phyloP scores from a whole-genome alignment of 37 sponge, comb jelly and placozoan species.

The Spongilla lacustris region DNA sequence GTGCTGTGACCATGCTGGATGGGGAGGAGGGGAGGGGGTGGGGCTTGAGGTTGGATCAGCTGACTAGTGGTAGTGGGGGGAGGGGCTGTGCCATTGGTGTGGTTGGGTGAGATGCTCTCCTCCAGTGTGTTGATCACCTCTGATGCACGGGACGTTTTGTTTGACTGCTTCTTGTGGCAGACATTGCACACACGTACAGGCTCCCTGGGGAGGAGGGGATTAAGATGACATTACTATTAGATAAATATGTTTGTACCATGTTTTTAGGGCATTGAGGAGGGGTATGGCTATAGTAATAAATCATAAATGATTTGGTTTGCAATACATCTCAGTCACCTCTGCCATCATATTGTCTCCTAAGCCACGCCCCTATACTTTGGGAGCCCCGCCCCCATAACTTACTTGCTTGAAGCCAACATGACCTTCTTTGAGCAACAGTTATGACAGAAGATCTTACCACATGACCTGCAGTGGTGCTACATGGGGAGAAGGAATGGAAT shows the following conservation, averaged over 20 bases:
- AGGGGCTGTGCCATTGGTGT: too few species aligned
- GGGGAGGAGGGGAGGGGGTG: too few species aligned
- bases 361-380: too few species aligned
- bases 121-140: slow-evolving; percentile 49
- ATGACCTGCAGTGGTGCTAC: slow-evolving; percentile 87
- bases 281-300: too few species aligned
- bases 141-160: slow-evolving; percentile 38
- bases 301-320: too few species aligned
- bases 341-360: too few species aligned
- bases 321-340: too few species aligned
- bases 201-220: slow-evolving; percentile 10
- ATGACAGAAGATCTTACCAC: slow-evolving; percentile 83
- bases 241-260: background rate
- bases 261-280: too few species aligned
- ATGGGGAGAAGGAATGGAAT: background rate
- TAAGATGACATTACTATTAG: too few species aligned
- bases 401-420: slow-evolving; percentile 63
- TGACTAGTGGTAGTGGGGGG: too few species aligned
- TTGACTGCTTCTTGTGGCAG: slow-evolving; percentile 32
- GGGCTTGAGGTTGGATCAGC: too few species aligned
- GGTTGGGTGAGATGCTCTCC: background rate
- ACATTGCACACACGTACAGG: slow-evolving; percentile 60
- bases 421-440: slow-evolving; percentile 68
- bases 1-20: too few species aligned
- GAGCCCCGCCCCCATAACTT: slow-evolving; percentile 4